These are phyloP conservation scores for Geotrypetes seraphini DNA, from an alignment of 2,797 vertebrate genomes.

Conservation along the genomic window DNA sequence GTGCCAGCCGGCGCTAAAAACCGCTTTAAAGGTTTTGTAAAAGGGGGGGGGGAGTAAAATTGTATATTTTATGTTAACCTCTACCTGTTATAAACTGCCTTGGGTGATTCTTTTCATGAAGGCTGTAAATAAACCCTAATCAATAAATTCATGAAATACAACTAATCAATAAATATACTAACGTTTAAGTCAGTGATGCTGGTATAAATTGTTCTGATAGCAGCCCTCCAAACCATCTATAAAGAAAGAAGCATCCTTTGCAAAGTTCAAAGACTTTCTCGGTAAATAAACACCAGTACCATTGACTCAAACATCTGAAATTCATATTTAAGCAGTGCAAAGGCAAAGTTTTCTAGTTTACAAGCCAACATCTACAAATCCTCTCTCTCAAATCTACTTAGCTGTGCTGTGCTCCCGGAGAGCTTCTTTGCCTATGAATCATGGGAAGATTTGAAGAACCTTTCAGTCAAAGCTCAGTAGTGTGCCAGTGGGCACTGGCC, in stretches of 20 bases:
- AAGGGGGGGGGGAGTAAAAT: too few relatives aligned
- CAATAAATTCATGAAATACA: too few relatives aligned
- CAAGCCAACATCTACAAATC: constrained; percentile 33
- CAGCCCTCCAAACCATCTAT: neutral
- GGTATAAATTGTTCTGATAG: constrained; percentile 11
- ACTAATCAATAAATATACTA: too few relatives aligned
- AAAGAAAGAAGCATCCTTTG: neutral
- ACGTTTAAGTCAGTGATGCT: too few relatives aligned
- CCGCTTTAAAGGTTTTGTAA: too few relatives aligned
- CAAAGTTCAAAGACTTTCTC: constrained; percentile 9
- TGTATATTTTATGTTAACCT: too few relatives aligned
- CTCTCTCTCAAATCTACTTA: constrained; percentile 35
- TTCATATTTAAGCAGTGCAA: constrained; percentile 14
- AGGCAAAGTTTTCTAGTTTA: constrained; percentile 31
- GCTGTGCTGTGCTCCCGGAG: constrained; percentile 36
- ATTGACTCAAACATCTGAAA: constrained; percentile 5
- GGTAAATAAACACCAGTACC: constrained; percentile 12
- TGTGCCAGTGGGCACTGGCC: constrained; percentile 41
- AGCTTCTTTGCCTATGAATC: constrained; percentile 32
- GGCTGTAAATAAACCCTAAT: too few relatives aligned
- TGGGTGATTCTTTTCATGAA: too few relatives aligned
- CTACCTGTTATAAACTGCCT: too few relatives aligned
- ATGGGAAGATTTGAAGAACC: constrained; percentile 42
- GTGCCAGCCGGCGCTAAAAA: too few relatives aligned
- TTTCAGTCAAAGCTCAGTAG: constrained; percentile 45